Evolutionary conservation across 2,113 vertebrate species (phyloP), one percentile per base, ranked within the genome.

Genomic region (Amphiprion ocellaris): DNA sequence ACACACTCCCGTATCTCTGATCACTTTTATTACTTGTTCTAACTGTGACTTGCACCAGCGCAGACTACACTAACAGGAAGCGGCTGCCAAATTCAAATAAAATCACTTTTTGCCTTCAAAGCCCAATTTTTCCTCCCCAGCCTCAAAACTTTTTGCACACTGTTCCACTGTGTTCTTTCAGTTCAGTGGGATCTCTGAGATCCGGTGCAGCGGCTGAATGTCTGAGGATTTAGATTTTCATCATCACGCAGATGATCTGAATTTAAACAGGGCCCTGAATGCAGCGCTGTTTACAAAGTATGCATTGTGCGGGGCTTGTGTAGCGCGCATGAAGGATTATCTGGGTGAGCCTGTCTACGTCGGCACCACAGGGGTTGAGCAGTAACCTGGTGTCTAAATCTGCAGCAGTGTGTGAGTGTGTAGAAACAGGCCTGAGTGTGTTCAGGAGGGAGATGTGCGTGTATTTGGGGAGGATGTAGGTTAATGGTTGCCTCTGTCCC

Each of bases 401-500:
- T 80, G 46, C 66, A 56, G 63, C 4, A 6, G 30, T 76, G 79
- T 55, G 17, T 62, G 30, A 6, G 30, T 76, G 79, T 55, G 17
- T 62, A 17, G 53, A n/a, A 8, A 33, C 14, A 23, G 26, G 39
- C 61, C 28, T 41, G 62, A 11, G 37, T 73, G 58, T 54, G 69
- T 58, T 37, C 5, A 54, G 44, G 71, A 54, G 30, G 23, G 59
- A 71, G 63, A 58, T 10, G n/a, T 74, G 72, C 54, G 83, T 66
- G 33, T 44, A 68, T 90, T 84, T 84, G 79, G 74, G 47, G 75
- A 77, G 79, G 74, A 92, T 93, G 76, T 92, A 84, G 90, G 89
- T 91, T 93, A 94, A 93, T 92, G 88, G 90, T 71, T 64, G 70
- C 82, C 69, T 88, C 77, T 72, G 65, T 77, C 80, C 82, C 69